phyloP scores from a whole-genome alignment of 2,113 vertebrate genomes.

The Fregata magnificens region DNA sequence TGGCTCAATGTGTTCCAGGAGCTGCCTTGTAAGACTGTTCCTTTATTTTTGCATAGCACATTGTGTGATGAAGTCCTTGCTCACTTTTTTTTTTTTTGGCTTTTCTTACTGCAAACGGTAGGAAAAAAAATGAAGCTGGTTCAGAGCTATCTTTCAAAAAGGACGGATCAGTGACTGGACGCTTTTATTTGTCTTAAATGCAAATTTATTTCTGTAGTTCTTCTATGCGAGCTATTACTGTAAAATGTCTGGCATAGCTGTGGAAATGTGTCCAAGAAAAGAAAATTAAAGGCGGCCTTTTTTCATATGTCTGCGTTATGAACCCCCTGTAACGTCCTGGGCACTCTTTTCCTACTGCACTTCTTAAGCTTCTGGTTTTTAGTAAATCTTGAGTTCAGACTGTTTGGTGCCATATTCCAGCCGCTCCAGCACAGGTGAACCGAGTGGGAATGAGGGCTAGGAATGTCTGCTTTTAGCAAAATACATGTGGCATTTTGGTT shows the following conservation, averaged over 20 bases:
- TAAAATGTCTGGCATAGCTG: background rate
- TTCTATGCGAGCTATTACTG: background rate
- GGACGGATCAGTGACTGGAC: background rate
- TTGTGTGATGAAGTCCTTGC: background rate
- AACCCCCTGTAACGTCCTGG: background rate
- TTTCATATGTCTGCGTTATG: fast-evolving
- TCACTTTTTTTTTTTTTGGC: background rate
- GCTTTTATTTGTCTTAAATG: background rate
- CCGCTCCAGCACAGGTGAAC: background rate
- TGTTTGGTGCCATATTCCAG: background rate
- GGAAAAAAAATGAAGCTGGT: background rate
- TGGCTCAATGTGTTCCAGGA: background rate
- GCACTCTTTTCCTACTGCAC: background rate
- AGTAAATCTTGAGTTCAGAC: background rate
- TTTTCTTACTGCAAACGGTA: background rate
- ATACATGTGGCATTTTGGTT: background rate
- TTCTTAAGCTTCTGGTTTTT: background rate
- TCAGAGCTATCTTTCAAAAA: background rate
- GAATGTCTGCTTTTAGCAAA: background rate
- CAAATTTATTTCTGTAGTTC: background rate
- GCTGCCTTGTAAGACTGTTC: background rate
- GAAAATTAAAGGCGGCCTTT: background rate
- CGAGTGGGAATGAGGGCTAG: background rate
- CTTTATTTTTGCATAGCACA: background rate
- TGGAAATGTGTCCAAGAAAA: background rate